Evolutionary conservation across 1,140 invertebrate species (phyloP).

Genomic region (Papilio helenus): DNA sequence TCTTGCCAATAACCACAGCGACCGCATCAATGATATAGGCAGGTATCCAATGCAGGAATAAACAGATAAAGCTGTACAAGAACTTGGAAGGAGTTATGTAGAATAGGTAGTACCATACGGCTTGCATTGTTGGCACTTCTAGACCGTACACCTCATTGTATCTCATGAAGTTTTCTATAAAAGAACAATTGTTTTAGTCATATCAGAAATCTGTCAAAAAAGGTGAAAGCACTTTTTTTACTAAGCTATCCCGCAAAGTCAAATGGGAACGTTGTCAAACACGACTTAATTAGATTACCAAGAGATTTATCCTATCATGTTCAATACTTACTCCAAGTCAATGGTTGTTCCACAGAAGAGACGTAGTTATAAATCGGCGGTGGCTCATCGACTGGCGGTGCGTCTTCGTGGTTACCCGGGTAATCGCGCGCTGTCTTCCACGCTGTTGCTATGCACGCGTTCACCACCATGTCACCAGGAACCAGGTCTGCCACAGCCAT

Average conservation of each 20-base stretch:
- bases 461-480: slow-evolving; percentile 93
- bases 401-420: slow-evolving; percentile 64
- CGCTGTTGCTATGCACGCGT: slow-evolving; percentile 90
- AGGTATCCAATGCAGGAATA: slow-evolving; percentile 85
- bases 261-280: no score
- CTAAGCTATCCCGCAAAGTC: no score
- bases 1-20: slow-evolving; percentile 83
- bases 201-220: background rate
- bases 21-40: slow-evolving; percentile 84
- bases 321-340: slow-evolving; percentile 81
- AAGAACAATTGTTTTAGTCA: slow-evolving; percentile 22
- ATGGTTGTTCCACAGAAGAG: slow-evolving; percentile 83
- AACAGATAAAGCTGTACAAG: slow-evolving; percentile 78
- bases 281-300: no score
- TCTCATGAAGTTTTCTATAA: slow-evolving; percentile 80
- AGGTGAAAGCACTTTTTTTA: no score
- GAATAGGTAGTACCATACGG: slow-evolving; percentile 84
- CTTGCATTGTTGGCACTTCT: slow-evolving; percentile 65
- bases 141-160: slow-evolving; percentile 71
- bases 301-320: background rate
- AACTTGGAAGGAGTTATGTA: slow-evolving; percentile 73
- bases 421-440: slow-evolving; percentile 85
- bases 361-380: slow-evolving; percentile 85
- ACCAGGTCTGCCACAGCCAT: slow-evolving; percentile 89
- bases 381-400: slow-evolving; percentile 62